Conservation (phyloP, 2,888 invertebrate species). For the Blastobasis adustella region DNA sequence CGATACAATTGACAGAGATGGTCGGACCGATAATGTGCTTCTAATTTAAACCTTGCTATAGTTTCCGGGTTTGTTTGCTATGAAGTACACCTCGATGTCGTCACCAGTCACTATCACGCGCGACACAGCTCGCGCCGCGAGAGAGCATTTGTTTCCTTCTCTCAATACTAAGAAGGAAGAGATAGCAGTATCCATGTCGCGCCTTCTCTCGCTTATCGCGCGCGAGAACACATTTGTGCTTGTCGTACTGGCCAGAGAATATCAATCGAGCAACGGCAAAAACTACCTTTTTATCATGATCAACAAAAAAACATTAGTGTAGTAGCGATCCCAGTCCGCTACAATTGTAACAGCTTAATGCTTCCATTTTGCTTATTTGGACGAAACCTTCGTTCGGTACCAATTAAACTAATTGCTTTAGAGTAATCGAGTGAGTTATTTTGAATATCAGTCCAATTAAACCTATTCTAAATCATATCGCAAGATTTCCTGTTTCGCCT, state of each 20-base stretch:
- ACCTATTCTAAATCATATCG: not conserved
- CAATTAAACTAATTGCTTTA: conserved; percentile 1
- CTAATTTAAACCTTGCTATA: conserved; percentile 20
- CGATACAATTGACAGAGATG: conserved; percentile 30
- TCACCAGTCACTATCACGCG: not conserved
- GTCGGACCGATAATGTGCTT: conserved; percentile 26
- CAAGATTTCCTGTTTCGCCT: not conserved
- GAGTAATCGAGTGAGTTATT: not conserved
- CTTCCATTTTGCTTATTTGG: not conserved
- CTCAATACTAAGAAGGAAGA: too few species aligned
- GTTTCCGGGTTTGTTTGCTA: conserved; percentile 13
- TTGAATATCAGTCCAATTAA: not conserved
- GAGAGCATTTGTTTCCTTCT: too few species aligned
- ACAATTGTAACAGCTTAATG: too few species aligned
- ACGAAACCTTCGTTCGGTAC: not conserved
- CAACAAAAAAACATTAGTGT: not conserved
- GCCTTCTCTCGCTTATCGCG: too few species aligned
- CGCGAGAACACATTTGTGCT: too few species aligned
- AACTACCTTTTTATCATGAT: conserved; percentile 5
- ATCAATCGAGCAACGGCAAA: not conserved
- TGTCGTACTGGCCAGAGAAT: too few species aligned
- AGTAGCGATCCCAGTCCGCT: too few species aligned
- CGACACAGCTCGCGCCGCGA: too few species aligned
- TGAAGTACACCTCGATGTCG: not conserved
- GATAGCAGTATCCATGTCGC: too few species aligned